A percentile compares a stretch with the other conserved stretches of the same genome.
Conservation (phyloP, 2,888 invertebrate species). For the Apeira syringaria region DNA sequence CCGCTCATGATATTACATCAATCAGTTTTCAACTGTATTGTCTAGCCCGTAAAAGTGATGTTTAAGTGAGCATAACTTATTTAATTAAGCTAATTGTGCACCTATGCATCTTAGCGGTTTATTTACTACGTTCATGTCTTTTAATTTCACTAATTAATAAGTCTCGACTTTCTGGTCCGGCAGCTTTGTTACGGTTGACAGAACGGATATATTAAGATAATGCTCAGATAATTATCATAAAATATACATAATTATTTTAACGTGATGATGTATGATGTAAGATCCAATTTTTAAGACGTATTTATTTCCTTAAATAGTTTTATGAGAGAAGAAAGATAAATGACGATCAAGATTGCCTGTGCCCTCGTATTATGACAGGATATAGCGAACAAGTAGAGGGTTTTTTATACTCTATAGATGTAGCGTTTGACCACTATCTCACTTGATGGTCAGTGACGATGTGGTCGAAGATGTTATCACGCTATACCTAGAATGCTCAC, state of each 20-base stretch:
- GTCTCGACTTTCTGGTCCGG: slow-evolving; percentile 22
- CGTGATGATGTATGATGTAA: background rate
- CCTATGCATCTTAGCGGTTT: slow-evolving; percentile 12
- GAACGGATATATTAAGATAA: slow-evolving; percentile 19
- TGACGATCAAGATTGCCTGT: too few relatives aligned
- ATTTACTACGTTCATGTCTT: slow-evolving; percentile 21
- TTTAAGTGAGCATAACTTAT: slow-evolving; percentile 26
- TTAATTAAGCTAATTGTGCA: slow-evolving; percentile 41
- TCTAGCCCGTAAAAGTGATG: slow-evolving; percentile 17
- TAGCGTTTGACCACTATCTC: too few relatives aligned
- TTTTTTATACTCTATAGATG: too few relatives aligned
- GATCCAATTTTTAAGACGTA: background rate
- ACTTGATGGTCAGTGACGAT: too few relatives aligned
- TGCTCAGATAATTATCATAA: slow-evolving; percentile 13
- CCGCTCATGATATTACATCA: slow-evolving; percentile 15
- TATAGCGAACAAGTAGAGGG: too few relatives aligned
- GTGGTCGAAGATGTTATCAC: too few relatives aligned
- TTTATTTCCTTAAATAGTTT: too few relatives aligned
- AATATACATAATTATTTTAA: background rate
- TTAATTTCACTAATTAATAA: slow-evolving; percentile 30
- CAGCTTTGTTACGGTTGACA: slow-evolving; percentile 11
- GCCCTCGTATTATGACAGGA: too few relatives aligned
- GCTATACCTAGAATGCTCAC: too few relatives aligned
- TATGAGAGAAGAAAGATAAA: too few relatives aligned
- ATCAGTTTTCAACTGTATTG: slow-evolving; percentile 27